A percentile compares a stretch with the other conserved stretches of the same genome.
phyloP scores from a whole-genome alignment of 2,797 vertebrate species.

The Cirrhinus mrigala region DNA sequence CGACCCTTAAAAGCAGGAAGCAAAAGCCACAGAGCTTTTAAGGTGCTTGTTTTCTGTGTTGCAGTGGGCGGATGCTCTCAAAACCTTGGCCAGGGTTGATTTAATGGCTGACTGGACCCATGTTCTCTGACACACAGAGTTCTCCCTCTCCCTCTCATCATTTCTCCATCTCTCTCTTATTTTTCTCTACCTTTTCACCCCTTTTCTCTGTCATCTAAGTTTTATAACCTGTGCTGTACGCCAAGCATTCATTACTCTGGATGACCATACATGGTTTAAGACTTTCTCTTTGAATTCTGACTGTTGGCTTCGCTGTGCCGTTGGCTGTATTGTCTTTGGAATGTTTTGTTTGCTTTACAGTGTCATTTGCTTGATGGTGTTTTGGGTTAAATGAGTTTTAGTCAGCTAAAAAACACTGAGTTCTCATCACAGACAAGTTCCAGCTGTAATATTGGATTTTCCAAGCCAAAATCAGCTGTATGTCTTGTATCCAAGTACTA shows the following conservation, averaged over 20 bases:
- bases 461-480: conserved; percentile 48
- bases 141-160: neutral
- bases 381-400: conserved; percentile 55
- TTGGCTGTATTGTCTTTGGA: conserved; percentile 42
- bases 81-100: conserved; percentile 48
- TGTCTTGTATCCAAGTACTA: conserved; percentile 7
- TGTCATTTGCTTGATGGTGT: conserved; percentile 60
- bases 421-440: conserved; percentile 44
- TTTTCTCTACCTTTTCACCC: neutral
- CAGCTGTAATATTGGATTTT: conserved; percentile 60
- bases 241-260: conserved; percentile 35
- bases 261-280: conserved; percentile 67
- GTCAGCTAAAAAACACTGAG: conserved; percentile 48
- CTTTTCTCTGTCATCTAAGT: conserved; percentile 33
- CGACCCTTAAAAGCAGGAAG: conserved; percentile 56
- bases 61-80: conserved; percentile 36
- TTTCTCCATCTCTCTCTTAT: conserved; percentile 7
- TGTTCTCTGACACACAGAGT: conserved; percentile 33
- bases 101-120: conserved; percentile 50
- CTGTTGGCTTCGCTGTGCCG: neutral
- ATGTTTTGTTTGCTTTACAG: conserved; percentile 59
- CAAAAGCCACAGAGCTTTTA: conserved; percentile 61
- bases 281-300: conserved; percentile 39
- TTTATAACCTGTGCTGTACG: conserved; percentile 17
- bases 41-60: conserved; percentile 49